Base-by-base conservation (phyloP, 2,797 vertebrate genomes). In the Syngnathus rostellatus region DNA sequence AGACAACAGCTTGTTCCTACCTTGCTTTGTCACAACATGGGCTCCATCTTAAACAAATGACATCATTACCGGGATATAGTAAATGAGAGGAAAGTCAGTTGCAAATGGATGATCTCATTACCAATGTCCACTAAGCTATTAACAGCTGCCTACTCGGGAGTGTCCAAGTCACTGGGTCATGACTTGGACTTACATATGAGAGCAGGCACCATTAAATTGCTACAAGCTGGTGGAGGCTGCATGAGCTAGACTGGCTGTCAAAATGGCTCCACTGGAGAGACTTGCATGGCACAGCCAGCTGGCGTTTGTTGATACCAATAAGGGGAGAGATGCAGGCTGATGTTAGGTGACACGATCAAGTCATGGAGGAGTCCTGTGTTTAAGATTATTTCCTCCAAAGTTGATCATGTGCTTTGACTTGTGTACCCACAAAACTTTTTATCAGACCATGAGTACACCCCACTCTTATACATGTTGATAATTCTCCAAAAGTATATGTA, bases 81-180 rank as follows among this genome's bases (percentile, higher is more conserved):
- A 87, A 81, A 87, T 81, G 73, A 79, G 77, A 76, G 63, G 69
- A 70, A 79, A 51, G 62, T 68, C 69, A 58, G 55, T 38, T 68
- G 64, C 64, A 60, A 75, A 87, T 83, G 84, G 81, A 85, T 84
- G 77, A 45, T 77, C 79, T 86, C 75, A 86, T 86, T 85, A 83
- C 74, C 71, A 68, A 67, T 74, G 68, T 83, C 80, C 72, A 71
- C 75, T 10, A 71, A 64, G 75, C 77, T 79, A 81, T 86, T 85
- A 86, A 72, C 76, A 70, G 46, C 51, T 64, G 37, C 59, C 41
- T 11, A 41, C 64, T 76, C 68, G 71, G 66, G 66, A 50, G 70
- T 6, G 23, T 69, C 43, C 7, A 31, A 76, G 83, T 83, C 81
- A 83, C 70, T 31, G 66, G 78, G 78, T 84, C 78, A 72, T 71